Evolutionary conservation across 2,888 invertebrate species (phyloP).

Genomic region (Blera fallax): DNA sequence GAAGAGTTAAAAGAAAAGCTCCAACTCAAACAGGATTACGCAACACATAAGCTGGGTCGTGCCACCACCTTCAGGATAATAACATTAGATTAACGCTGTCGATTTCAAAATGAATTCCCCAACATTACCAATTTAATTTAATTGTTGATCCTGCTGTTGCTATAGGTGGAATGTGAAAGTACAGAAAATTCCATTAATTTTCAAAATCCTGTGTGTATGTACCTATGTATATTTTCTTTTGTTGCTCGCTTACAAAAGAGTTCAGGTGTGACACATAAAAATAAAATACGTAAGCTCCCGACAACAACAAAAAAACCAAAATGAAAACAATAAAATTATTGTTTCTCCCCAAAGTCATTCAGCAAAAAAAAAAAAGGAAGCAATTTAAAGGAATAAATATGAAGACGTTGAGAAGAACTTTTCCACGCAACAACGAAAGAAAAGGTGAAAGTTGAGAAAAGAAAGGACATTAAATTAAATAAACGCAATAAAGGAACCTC

Average conservation of each 20-base stretch:
- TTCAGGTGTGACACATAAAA: constrained; percentile 71
- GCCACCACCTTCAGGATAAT: constrained; percentile 13
- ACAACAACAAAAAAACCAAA: constrained; percentile 8
- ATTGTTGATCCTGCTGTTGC: constrained; percentile 16
- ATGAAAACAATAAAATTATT: constrained; percentile 62
- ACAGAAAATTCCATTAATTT: constrained; percentile 42
- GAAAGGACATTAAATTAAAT: constrained; percentile 71
- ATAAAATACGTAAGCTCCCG: constrained; percentile 21
- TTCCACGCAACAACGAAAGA: constrained; percentile 45
- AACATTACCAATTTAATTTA: constrained; percentile 45
- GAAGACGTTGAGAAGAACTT: constrained; percentile 60
- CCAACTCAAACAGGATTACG: constrained; percentile 37
- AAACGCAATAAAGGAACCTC: constrained; percentile 68
- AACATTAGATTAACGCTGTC: constrained; percentile 52
- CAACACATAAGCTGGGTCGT: constrained; percentile 25
- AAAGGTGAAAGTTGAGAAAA: constrained; percentile 61
- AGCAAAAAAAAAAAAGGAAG: constrained; percentile 15
- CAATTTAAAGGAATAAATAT: constrained; percentile 69
- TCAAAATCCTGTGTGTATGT: constrained; percentile 23
- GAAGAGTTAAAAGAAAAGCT: constrained; percentile 9
- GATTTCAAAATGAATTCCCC: constrained; percentile 32
- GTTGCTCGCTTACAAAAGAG: constrained; percentile 33
- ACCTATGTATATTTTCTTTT: constrained; percentile 33
- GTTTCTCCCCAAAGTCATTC: constrained; percentile 55
- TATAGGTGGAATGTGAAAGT: not conserved